Percentiles rank a stretch among this genome's conserved stretches.
Evolutionary conservation across 2,113 vertebrate species (phyloP).

Genomic region (Mormyrus lacerda): DNA sequence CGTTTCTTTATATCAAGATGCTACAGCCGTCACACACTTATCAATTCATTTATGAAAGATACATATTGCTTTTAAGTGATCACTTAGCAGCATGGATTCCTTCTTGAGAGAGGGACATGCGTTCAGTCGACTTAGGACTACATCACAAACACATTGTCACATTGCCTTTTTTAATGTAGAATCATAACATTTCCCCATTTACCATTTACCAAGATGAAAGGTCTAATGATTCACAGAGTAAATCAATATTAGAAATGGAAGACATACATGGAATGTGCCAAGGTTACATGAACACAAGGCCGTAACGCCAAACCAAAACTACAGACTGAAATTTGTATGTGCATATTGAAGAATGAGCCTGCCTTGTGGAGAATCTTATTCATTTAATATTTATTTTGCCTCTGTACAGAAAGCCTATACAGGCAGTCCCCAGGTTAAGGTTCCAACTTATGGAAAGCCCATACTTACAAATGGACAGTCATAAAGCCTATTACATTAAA

Average conservation of each 20-base stretch:
- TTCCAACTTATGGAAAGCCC: background rate
- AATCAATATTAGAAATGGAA: background rate
- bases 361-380: background rate
- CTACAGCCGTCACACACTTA: background rate
- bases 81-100: background rate
- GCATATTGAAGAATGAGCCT: background rate
- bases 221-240: background rate
- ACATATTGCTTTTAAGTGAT: background rate
- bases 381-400: background rate
- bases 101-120: background rate
- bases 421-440: background rate
- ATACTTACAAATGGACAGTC: background rate
- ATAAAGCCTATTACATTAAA: background rate
- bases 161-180: background rate
- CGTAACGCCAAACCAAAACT: background rate
- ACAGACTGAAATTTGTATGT: background rate
- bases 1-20: background rate
- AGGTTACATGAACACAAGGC: background rate
- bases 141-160: background rate
- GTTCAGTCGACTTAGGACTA: background rate
- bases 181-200: background rate
- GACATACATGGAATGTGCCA: background rate
- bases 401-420: background rate
- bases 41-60: background rate
- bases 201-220: background rate